Evolutionary conservation across 2,113 vertebrate genomes (phyloP).

Genomic region (Anhinga rufa): DNA sequence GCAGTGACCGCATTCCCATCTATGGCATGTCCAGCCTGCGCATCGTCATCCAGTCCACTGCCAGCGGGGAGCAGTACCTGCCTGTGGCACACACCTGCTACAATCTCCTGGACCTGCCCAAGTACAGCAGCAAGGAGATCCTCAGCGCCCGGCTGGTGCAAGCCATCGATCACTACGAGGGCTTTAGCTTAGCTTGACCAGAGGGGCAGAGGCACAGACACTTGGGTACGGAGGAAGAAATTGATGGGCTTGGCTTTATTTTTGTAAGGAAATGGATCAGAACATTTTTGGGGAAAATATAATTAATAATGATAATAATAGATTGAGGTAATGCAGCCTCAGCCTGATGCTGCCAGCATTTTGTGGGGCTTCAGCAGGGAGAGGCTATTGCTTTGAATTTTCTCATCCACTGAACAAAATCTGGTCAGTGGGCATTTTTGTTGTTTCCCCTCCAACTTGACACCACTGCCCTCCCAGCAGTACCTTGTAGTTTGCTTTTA

Average conservation of each 20-base stretch:
- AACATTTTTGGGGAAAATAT: neutral
- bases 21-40: slow-evolving; percentile 95
- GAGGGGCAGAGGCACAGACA: neutral
- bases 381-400: neutral
- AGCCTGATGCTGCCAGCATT: neutral
- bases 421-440: neutral
- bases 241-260: slow-evolving; percentile 60
- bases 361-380: neutral
- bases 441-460: neutral
- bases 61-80: slow-evolving; percentile 86
- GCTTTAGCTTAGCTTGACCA: slow-evolving; percentile 91
- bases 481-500: neutral
- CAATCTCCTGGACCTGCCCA: slow-evolving; percentile 95
- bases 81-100: slow-evolving; percentile 98
- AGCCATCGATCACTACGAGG: slow-evolving; percentile 95
- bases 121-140: slow-evolving; percentile 91
- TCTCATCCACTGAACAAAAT: neutral
- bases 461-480: neutral
- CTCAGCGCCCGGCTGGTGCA: slow-evolving; percentile 82
- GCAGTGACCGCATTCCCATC: slow-evolving; percentile 97
- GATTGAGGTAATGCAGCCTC: neutral
- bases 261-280: slow-evolving; percentile 63
- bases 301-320: neutral
- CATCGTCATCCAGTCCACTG: slow-evolving; percentile 90
- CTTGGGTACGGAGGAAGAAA: neutral